Evolutionary conservation across 2,888 invertebrate species (phyloP), one percentile per base, ranked within the genome.

Genomic region (Hyalella azteca): DNA sequence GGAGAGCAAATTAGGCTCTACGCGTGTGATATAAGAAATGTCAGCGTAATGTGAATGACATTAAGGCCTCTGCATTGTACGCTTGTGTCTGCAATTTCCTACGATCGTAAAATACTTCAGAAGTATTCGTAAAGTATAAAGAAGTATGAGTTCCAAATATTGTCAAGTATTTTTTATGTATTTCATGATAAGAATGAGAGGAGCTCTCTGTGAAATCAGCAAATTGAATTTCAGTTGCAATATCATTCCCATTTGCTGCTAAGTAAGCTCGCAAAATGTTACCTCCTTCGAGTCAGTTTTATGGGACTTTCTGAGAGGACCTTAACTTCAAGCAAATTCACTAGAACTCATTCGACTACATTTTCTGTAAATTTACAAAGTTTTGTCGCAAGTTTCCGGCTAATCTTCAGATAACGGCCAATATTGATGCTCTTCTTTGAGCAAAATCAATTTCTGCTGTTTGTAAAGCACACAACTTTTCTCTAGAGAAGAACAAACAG

Each of bases 381-480:
- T 66, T 66, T 66, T 66, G 36, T 66, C 32, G 19, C 36, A 66
- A 66, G 66, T 66, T 66, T 66, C 32, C 32, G 36, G 66, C 66
- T 66, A 66, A 66, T 66, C 66, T 66, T 66, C 66, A 66, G 66
- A 66, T 66, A 66, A 66, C 66, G 66, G 66, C 66, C 66, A 66
- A 66, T 66, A 66, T 66, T 66, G 66, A 66, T 66, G 66, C 66
- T 66, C 66, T 66, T 66, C 66, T 66, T 36, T n/a, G 66, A 66
- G 29, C 66, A 36, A 66, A 66, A 66, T 66, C 66, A 66, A 66
- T 66, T 66, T 36, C 66, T 32, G 66, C 36, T 66, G 66, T 66
- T 66, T 66, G 66, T 36, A 66, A 36, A 66, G 66, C 66, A 66
- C 66, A 32, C 13, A 66, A 66, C 9, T 66, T 66, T 66, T 66